Percentiles rank a stretch among this genome's conserved stretches.
phyloP scores from a whole-genome alignment of 2,113 vertebrate species.

The Neoarius graeffei region DNA sequence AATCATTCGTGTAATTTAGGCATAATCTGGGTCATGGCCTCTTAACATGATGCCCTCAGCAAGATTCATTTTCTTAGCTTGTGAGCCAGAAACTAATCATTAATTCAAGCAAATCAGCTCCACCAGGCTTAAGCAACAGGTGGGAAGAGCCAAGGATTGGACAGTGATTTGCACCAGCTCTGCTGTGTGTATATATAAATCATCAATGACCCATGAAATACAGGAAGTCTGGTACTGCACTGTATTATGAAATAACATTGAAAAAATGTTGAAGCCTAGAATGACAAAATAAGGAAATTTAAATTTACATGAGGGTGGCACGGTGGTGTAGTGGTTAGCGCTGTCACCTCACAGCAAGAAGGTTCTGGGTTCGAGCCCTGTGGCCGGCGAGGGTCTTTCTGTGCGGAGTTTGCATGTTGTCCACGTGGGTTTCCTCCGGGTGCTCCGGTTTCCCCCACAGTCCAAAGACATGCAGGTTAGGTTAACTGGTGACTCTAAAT shows the following conservation, averaged over 20 bases:
- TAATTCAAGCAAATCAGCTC: neutral
- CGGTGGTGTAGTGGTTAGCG: too few species aligned
- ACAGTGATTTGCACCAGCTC: neutral
- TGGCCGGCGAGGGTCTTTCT: too few species aligned
- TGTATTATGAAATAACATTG: neutral
- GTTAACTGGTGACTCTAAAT: too few species aligned
- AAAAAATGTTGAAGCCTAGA: neutral
- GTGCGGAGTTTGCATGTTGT: too few species aligned
- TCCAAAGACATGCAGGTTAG: too few species aligned
- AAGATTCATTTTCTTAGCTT: conserved; percentile 7
- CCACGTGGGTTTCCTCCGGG: too few species aligned
- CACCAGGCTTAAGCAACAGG: neutral
- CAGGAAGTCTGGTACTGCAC: neutral
- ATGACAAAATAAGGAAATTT: neutral
- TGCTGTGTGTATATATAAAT: neutral
- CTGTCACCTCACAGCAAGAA: too few species aligned
- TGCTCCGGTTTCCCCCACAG: too few species aligned
- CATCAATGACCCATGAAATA: neutral
- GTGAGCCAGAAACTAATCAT: neutral
- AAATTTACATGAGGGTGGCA: too few species aligned
- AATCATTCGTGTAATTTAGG: neutral
- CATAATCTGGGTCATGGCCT: neutral
- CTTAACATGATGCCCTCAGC: neutral
- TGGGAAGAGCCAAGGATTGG: too few species aligned
- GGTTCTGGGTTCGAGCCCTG: too few species aligned